phyloP scores from a whole-genome alignment of 2,888 invertebrate species.

The Timema cristinae region DNA sequence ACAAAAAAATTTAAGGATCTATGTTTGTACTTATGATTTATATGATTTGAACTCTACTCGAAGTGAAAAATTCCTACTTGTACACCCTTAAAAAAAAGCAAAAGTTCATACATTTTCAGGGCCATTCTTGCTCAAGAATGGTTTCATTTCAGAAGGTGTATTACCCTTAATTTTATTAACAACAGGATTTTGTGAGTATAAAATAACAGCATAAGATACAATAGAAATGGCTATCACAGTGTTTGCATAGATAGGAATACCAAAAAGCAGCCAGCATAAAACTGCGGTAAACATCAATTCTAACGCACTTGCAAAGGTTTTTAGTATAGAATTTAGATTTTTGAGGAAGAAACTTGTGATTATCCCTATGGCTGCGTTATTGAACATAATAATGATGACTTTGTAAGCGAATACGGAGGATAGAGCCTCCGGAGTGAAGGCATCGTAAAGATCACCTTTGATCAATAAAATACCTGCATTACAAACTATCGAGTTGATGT shows the following conservation, averaged over 20 bases:
- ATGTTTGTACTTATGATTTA: too few relatives aligned
- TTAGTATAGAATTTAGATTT: conserved; percentile 89
- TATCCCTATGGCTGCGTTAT: conserved; percentile 88
- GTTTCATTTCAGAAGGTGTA: not conserved
- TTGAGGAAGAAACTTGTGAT: conserved; percentile 91
- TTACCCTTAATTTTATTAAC: conserved; percentile 21
- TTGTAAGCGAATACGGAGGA: conserved; percentile 59
- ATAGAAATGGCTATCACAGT: conserved; percentile 77
- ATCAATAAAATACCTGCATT: conserved; percentile 68
- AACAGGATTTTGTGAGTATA: conserved; percentile 90
- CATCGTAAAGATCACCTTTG: conserved; percentile 60
- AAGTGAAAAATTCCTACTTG: too few relatives aligned
- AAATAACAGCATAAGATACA: conserved; percentile 75
- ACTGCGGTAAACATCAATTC: conserved; percentile 88
- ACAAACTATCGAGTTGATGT: conserved; percentile 89
- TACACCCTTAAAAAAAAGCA: not conserved
- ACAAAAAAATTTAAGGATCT: too few relatives aligned
- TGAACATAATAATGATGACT: conserved; percentile 77
- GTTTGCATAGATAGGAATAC: conserved; percentile 76
- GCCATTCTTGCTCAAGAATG: conserved; percentile 7
- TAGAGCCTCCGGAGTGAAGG: conserved; percentile 56
- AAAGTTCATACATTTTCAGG: conserved; percentile 12
- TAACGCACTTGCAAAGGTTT: conserved; percentile 92
- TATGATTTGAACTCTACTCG: too few relatives aligned
- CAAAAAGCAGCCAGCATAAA: conserved; percentile 79